Evolutionary conservation across 2,888 invertebrate species (phyloP).

Genomic region (Mythimna ferrago): DNA sequence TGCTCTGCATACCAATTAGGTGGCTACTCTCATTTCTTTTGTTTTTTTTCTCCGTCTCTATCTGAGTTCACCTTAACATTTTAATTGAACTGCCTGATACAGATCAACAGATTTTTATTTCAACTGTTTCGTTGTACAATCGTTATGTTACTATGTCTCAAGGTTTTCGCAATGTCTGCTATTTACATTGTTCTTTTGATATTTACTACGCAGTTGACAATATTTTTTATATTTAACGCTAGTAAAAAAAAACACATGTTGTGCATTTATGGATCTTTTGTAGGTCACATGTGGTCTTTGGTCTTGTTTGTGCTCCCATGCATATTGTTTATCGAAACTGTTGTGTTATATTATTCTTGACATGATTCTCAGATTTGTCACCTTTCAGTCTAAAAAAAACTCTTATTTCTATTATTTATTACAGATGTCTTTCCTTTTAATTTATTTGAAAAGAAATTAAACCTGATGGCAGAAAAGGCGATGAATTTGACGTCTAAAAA

Average conservation of each 20-base stretch:
- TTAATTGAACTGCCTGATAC: conserved; percentile 54
- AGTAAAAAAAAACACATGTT: conserved; percentile 46
- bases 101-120: conserved; percentile 47
- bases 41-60: conserved; percentile 31
- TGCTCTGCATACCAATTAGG: conserved; percentile 38
- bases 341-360: conserved; percentile 20
- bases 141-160: conserved; percentile 34
- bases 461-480: neutral
- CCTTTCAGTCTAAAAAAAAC: conserved; percentile 9
- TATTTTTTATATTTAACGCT: conserved; percentile 34
- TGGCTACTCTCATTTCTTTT: conserved; percentile 28
- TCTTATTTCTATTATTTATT: neutral
- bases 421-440: neutral
- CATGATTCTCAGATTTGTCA: conserved; percentile 26
- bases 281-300: conserved; percentile 60
- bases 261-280: conserved; percentile 50
- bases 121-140: conserved; percentile 32
- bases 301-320: conserved; percentile 19
- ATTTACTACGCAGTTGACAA: conserved; percentile 45
- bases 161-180: conserved; percentile 45
- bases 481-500: neutral
- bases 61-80: conserved; percentile 43
- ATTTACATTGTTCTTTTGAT: conserved; percentile 51
- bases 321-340: conserved; percentile 40
- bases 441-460: conserved; percentile 15